phyloP scores from a whole-genome alignment of 2,113 vertebrate species.

The Emydocephalus ijimae region DNA sequence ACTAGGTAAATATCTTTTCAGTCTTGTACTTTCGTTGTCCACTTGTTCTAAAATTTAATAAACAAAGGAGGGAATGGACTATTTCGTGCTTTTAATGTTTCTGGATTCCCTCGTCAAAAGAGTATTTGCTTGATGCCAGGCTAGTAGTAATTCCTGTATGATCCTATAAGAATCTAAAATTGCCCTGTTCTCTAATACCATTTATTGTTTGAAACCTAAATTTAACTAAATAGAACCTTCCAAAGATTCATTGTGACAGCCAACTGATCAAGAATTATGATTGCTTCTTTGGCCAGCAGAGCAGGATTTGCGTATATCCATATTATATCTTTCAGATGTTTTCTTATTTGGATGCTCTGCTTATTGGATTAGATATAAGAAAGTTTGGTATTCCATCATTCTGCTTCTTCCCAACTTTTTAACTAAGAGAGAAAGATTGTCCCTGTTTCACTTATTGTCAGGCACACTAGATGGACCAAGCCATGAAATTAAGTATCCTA shows the following conservation, averaged over 20 bases:
- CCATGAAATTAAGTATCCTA: neutral
- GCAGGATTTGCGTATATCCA: neutral
- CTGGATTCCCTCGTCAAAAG: neutral
- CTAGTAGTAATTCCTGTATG: neutral
- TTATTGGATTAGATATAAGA: neutral
- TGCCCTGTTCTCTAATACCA: neutral
- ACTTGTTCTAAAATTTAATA: neutral
- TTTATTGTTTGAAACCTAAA: neutral
- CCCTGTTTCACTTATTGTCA: neutral
- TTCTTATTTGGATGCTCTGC: neutral
- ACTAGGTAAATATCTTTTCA: constrained; percentile 75
- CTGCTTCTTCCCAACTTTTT: neutral
- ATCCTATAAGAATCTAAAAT: neutral
- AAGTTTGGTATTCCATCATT: neutral
- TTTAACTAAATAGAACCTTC: neutral
- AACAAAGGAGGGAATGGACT: neutral
- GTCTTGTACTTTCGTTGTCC: fast-evolving
- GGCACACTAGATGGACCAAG: neutral
- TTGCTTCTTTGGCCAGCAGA: neutral
- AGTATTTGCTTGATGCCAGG: neutral
- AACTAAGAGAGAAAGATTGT: neutral
- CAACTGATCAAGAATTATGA: neutral
- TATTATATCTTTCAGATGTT: neutral
- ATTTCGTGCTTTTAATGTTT: neutral
- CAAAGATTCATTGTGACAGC: neutral